Base-by-base conservation (phyloP, 2,113 vertebrate species). In the Boleophthalmus pectinirostris region DNA sequence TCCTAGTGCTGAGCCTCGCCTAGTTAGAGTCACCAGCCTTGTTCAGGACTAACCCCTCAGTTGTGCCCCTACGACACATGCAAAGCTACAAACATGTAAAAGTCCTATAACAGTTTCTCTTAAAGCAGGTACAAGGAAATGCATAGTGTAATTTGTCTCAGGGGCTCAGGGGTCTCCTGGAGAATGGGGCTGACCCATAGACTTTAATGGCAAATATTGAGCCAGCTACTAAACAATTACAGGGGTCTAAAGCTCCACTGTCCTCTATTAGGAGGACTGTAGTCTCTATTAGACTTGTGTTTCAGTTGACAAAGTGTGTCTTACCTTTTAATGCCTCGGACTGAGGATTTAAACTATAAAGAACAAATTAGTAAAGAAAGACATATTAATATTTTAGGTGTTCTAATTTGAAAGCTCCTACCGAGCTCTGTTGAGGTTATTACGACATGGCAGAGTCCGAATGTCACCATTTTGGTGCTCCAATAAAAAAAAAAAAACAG, bases 1-100 rank as follows among this genome's bases (percentile, higher is more conserved):
- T 92, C 85, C 78, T 82, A 84, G 81, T 91, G 90, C 89, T 90
- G 85, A 87, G 88, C 84, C 84, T 87, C 35, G 77, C 79, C 87
- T 85, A 73, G 84, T 75, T 68, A 68, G 74, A 85, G 80, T 85
- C 84, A 43, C 72, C 65, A 60, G 81, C 73, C 85, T 78, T 79
- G 81, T 84, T 58, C 66, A 9, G 79, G 80, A 72, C 64, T 21
- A 51, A 70, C 77, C 38, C 75, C 72, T 68, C n/a, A 38, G 56
- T 61, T 35, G 25, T 54, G 69, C 58, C 14, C 75, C 21, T 20
- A 10, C n/a, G 38, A 29, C 16, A 66, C 21, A 63, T 47, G 61
- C 33, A 57, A 67, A 5, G 14, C 25, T 16, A 12, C 29, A 15
- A 38, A 43, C 33, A 33, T 9, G 25, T 60, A 16, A 29, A 58